Evolutionary conservation across 2,797 vertebrate species (phyloP).

Genomic region (Lutjanus argentimaculatus): DNA sequence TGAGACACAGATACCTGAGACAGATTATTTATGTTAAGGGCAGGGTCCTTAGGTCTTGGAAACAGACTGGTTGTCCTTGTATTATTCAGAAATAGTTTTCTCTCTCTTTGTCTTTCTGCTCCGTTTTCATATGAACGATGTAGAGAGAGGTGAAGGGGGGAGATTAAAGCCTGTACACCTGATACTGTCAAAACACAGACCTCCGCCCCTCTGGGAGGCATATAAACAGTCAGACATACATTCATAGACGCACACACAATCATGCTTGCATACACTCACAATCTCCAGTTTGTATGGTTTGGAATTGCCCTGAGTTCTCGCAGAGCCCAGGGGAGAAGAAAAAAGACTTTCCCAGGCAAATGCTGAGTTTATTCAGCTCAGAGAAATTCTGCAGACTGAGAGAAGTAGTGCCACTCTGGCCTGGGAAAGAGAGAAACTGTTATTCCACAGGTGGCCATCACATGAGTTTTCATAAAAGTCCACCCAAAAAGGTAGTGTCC

Average conservation of each 20-base stretch:
- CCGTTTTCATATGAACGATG: slow-evolving; percentile 64
- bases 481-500: not conserved
- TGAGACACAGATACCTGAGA: slow-evolving; percentile 68
- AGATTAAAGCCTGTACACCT: slow-evolving; percentile 79
- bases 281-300: slow-evolving; percentile 79
- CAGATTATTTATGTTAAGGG: slow-evolving; percentile 78
- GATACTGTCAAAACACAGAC: slow-evolving; percentile 83
- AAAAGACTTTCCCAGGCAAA: slow-evolving; percentile 79
- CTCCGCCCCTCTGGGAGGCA: slow-evolving; percentile 68
- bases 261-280: slow-evolving; percentile 61
- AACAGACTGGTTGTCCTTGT: slow-evolving; percentile 64
- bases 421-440: slow-evolving; percentile 40
- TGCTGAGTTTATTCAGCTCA: slow-evolving; percentile 69
- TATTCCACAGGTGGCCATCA: slow-evolving; percentile 57
- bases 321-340: slow-evolving; percentile 62
- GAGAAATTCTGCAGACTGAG: slow-evolving; percentile 62
- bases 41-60: slow-evolving; percentile 61
- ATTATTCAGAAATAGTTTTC: slow-evolving; percentile 62
- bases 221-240: slow-evolving; percentile 72
- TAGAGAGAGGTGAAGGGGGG: slow-evolving; percentile 51
- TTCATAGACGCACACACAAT: slow-evolving; percentile 45
- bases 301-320: slow-evolving; percentile 76
- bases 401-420: slow-evolving; percentile 49
- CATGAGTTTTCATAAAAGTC: slow-evolving; percentile 18
- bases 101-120: slow-evolving; percentile 50